Conservation (phyloP, 2,888 invertebrate species). For the Metalampra italica region DNA sequence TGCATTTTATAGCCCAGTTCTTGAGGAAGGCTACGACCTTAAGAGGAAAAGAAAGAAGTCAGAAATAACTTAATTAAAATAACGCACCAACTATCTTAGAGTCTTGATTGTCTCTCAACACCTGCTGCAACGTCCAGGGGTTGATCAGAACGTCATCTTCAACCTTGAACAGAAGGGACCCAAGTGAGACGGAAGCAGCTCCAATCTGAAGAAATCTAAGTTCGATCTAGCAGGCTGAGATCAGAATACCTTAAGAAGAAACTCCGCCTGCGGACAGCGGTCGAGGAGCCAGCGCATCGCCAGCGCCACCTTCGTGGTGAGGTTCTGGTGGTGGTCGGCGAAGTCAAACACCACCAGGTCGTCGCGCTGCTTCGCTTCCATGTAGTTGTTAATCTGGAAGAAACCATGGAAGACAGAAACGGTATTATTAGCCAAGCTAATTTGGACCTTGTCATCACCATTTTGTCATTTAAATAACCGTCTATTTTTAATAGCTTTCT, state of each 20-base stretch:
- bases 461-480: no score
- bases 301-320: slow-evolving; percentile 83
- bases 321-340: slow-evolving; percentile 81
- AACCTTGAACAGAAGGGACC: slow-evolving; percentile 72
- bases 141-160: slow-evolving; percentile 82
- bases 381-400: slow-evolving; percentile 50
- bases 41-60: no score
- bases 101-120: slow-evolving; percentile 34
- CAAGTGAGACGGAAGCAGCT: no score
- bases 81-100: slow-evolving; percentile 66
- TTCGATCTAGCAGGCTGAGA: no score
- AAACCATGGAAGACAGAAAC: no score
- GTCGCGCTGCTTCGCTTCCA: slow-evolving; percentile 71
- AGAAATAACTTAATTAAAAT: no score
- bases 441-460: no score
- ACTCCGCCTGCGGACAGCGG: slow-evolving; percentile 72
- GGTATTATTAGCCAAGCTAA: no score
- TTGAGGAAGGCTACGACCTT: no score
- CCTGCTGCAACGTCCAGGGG: slow-evolving; percentile 58
- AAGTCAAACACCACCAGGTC: slow-evolving; percentile 82
- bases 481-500: no score
- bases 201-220: no score
- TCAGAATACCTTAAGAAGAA: slow-evolving; percentile 75
- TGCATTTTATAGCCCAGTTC: no score
- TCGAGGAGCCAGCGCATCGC: slow-evolving; percentile 79